These are phyloP conservation scores for Chaenogobius annularis DNA, from an alignment of 2,113 vertebrate genomes.

Conservation along the genomic window DNA sequence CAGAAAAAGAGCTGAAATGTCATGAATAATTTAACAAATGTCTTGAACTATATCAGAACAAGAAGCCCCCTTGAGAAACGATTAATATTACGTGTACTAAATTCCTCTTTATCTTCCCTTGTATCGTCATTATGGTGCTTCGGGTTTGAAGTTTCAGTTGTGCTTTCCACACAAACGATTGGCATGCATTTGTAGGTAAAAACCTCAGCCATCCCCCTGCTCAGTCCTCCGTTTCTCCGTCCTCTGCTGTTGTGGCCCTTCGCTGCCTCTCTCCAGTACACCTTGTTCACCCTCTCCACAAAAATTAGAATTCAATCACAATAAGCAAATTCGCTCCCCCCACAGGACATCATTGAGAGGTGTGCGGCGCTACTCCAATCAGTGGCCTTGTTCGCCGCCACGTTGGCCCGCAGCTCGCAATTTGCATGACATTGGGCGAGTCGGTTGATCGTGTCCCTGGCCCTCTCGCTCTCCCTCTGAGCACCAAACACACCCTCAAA, in stretches of 20 bases:
- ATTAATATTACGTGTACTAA: too few relatives aligned
- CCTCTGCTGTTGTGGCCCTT: conserved; percentile 11
- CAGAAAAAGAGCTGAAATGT: too few relatives aligned
- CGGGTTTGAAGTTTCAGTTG: too few relatives aligned
- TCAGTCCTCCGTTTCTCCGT: not conserved
- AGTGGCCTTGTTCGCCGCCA: conserved; percentile 66
- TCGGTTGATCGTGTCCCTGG: conserved; percentile 28
- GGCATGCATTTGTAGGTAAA: too few relatives aligned
- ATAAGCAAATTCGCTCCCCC: conserved; percentile 70
- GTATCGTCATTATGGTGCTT: too few relatives aligned
- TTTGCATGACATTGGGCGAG: conserved; percentile 72
- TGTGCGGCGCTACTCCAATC: conserved; percentile 67
- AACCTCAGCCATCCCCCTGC: too few relatives aligned
- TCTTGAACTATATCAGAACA: too few relatives aligned
- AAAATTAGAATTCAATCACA: conserved; percentile 71
- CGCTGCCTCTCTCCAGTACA: conserved; percentile 9
- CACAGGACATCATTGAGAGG: conserved; percentile 61
- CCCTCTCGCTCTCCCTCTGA: not conserved
- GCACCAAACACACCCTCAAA: conserved; percentile 29
- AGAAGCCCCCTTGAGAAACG: too few relatives aligned
- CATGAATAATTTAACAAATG: too few relatives aligned
- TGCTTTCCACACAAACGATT: too few relatives aligned
- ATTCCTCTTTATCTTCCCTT: too few relatives aligned
- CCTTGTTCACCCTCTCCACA: conserved; percentile 17
- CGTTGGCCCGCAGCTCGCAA: conserved; percentile 51